Conservation (phyloP, 2,888 invertebrate genomes). For the Biston stratarius region DNA sequence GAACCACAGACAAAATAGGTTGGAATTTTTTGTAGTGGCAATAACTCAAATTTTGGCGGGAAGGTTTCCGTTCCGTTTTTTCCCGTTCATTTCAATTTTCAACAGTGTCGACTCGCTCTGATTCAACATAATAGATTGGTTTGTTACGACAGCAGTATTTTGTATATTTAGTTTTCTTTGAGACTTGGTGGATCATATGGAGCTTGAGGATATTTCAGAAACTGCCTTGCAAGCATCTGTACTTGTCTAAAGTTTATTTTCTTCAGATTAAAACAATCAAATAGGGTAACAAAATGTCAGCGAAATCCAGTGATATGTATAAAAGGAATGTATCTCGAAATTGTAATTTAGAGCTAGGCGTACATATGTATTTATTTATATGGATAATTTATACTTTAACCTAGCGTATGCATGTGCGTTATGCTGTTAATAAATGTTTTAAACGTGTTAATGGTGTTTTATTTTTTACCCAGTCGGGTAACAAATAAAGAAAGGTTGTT, state of each 20-base stretch:
- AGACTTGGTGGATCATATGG: too few relatives aligned
- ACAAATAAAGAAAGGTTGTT: too few relatives aligned
- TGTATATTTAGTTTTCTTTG: too few relatives aligned
- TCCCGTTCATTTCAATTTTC: too few relatives aligned
- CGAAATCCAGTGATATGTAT: constrained; percentile 56
- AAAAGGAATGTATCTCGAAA: constrained; percentile 71
- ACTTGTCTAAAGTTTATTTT: background rate
- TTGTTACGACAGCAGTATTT: too few relatives aligned
- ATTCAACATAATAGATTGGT: too few relatives aligned
- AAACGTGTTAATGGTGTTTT: constrained; percentile 43
- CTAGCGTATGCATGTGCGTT: constrained; percentile 60
- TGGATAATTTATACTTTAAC: constrained; percentile 62
- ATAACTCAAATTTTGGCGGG: too few relatives aligned
- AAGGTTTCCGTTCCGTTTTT: too few relatives aligned
- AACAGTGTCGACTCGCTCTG: too few relatives aligned
- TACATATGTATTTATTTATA: constrained; percentile 76
- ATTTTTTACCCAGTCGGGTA: background rate
- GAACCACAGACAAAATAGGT: too few relatives aligned
- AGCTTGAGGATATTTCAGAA: too few relatives aligned
- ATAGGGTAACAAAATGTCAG: constrained; percentile 33
- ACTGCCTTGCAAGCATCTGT: background rate
- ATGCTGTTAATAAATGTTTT: constrained; percentile 64
- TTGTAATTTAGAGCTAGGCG: constrained; percentile 71
- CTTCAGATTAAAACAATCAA: background rate
- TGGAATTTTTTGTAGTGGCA: too few relatives aligned